Percentiles rank a stretch among this genome's conserved stretches.
These are phyloP conservation scores for Sebastes paucispinis DNA, from an alignment of 2,797 vertebrate species.

Conservation along the genomic window DNA sequence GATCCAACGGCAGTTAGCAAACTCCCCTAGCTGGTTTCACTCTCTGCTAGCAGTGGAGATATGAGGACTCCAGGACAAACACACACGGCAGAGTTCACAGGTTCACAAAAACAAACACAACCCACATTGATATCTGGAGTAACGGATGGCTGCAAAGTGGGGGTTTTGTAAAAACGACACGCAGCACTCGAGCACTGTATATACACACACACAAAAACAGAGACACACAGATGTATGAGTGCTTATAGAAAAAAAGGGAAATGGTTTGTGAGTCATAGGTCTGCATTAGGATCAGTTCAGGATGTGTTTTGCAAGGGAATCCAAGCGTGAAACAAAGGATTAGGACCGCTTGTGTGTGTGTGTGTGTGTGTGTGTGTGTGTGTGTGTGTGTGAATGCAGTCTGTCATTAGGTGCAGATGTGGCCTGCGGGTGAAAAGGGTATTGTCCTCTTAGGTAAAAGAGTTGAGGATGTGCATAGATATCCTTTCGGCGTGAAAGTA, in stretches of 20 bases:
- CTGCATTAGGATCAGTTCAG: slow-evolving; percentile 50
- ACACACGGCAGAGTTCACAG: slow-evolving; percentile 29
- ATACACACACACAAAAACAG: background rate
- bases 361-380: background rate
- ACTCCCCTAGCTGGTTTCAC: slow-evolving; percentile 40
- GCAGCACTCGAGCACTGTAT: background rate
- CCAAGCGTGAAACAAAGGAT: slow-evolving; percentile 54
- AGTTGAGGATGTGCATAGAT: background rate
- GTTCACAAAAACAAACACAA: slow-evolving; percentile 54
- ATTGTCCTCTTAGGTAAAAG: slow-evolving; percentile 8
- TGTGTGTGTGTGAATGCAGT: slow-evolving; percentile 21
- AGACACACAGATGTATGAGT: background rate
- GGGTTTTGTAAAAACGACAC: slow-evolving; percentile 25
- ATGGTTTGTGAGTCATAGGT: slow-evolving; percentile 47
- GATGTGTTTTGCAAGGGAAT: slow-evolving; percentile 48
- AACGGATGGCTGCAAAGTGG: slow-evolving; percentile 15
- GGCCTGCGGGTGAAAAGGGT: background rate
- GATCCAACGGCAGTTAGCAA: slow-evolving; percentile 30
- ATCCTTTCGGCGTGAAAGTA: background rate
- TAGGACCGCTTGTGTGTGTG: background rate
- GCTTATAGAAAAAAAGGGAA: slow-evolving; percentile 21
- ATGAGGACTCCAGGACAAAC: slow-evolving; percentile 44
- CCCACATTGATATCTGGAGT: slow-evolving; percentile 28
- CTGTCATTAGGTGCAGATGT: slow-evolving; percentile 33
- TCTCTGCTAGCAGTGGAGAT: slow-evolving; percentile 20